Evolutionary conservation across 2,797 vertebrate species (phyloP), one percentile per base, ranked within the genome.

Genomic region (Amazona ochrocephala): DNA sequence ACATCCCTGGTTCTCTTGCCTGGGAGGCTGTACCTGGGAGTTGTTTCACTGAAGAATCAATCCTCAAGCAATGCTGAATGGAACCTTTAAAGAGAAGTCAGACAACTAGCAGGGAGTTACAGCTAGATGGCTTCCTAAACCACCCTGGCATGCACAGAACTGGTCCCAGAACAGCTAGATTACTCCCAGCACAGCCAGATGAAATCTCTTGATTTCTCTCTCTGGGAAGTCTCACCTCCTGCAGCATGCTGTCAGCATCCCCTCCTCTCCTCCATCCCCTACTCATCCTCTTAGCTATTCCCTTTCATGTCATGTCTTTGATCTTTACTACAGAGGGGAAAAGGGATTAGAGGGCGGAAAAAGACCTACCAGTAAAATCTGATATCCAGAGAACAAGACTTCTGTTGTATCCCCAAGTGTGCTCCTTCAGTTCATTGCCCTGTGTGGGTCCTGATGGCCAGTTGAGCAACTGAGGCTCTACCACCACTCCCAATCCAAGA

Each of bases 61-160:
- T 88, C 77, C 83, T 73, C 48, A 47, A 87, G 67, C 50, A 50
- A 51, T 41, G 74, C 56, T 34, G 71, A 47, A 47, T 21, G 64
- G 47, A 18, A 50, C 23, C 39, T 89, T 56, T 39, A 9, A 60
- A 82, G 66, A 78, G 73, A 84, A 76, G 37, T 16, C 47, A 76
- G 66, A 29, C 53, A 78, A 5, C 24, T 53, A 37, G 54, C 80
- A 78, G 67, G 10, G 64, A 90, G 26, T 90, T 70, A 17, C 44
- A 87, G 67, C n/a, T 84, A n/a, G 53, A n/a, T 68, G 62, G 73
- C 58, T 96, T 88, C 91, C 80, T 84, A 34, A 68, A 39, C 58
- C 7, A 5, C 48, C 53, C 48, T 1, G 5, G 48, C n/a, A 13
- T 0, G 2, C 51, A 64, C 0, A 0, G 54, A 50, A 67, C 65